A percentile compares a stretch with the other conserved stretches of the same genome.
Evolutionary conservation across 2,888 invertebrate genomes (phyloP).

Genomic region (Lasius platythorax): DNA sequence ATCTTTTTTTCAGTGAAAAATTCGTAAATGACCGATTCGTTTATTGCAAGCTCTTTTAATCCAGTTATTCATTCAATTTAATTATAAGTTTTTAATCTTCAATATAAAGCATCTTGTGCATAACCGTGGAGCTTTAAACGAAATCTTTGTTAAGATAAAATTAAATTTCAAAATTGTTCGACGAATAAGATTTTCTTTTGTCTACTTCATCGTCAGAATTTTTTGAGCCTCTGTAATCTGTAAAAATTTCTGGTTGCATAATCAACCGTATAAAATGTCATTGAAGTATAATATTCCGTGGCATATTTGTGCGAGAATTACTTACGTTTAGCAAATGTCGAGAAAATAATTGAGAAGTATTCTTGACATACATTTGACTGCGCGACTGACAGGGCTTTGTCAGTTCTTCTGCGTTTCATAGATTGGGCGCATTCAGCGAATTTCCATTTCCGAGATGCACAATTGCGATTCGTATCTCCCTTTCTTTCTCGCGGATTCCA

Average conservation of each 20-base stretch:
- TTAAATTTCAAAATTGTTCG: neutral
- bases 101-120: neutral
- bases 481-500: slow-evolving; percentile 30
- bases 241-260: neutral
- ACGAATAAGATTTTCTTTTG: neutral
- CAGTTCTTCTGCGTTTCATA: slow-evolving; percentile 2
- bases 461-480: slow-evolving; percentile 31
- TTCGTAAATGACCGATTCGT: neutral
- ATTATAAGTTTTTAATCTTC: neutral
- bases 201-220: neutral
- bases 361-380: neutral
- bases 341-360: neutral
- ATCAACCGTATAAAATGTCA: neutral
- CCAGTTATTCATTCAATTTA: neutral
- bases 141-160: neutral
- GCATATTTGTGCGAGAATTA: neutral
- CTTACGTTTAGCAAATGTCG: neutral
- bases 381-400: neutral
- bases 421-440: slow-evolving; percentile 27
- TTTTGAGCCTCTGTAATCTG: neutral
- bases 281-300: neutral
- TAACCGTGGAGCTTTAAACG: neutral
- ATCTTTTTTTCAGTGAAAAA: neutral
- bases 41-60: neutral
- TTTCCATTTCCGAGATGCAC: slow-evolving; percentile 46